Conservation (phyloP, 1,140 invertebrate species). For the Habropoda laboriosa region DNA sequence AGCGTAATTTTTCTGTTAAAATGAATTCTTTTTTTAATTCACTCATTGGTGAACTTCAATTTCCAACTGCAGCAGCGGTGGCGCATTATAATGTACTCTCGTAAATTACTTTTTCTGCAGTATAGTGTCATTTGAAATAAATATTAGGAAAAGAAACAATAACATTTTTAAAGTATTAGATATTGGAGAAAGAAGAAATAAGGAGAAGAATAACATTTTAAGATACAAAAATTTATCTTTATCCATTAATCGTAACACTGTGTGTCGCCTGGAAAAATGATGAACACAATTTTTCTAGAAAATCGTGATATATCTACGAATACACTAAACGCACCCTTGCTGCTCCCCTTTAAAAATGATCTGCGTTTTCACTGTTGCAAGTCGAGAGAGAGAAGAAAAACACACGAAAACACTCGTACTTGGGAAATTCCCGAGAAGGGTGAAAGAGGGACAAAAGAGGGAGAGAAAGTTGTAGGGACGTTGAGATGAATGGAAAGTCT, state of each 20-base stretch:
- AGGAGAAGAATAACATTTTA: no score
- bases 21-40: not conserved
- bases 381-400: not conserved
- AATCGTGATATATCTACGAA: no score
- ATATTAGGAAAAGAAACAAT: no score
- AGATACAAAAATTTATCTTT: no score
- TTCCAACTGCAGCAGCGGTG: not conserved
- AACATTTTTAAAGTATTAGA: no score
- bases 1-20: not conserved
- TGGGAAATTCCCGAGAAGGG: not conserved
- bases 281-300: no score
- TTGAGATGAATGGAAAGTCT: constrained; percentile 4
- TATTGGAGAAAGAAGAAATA: no score
- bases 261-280: no score
- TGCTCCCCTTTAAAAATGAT: not conserved
- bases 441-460: not conserved
- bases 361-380: not conserved
- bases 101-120: no score
- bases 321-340: no score
- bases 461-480: not conserved
- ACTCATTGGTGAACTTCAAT: not conserved
- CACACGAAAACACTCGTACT: not conserved
- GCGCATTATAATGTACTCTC: not conserved
- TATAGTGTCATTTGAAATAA: no score
- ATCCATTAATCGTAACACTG: no score